Evolutionary conservation across 2,888 invertebrate species (phyloP), one percentile per base, ranked within the genome.

Genomic region (Acleris cristana): DNA sequence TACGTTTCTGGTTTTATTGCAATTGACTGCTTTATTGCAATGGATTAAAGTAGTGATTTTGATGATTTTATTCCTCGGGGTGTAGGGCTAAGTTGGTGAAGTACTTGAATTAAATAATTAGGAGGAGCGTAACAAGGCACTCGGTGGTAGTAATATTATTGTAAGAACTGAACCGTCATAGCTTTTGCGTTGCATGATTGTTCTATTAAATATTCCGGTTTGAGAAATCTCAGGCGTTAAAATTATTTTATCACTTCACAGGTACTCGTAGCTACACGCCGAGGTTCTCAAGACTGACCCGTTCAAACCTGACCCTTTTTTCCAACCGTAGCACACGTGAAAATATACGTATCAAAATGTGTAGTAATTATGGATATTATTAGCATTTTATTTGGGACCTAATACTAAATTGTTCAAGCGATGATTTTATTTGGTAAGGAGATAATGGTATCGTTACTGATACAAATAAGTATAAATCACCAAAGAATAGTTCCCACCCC

Each of bases 21-120:
- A 61, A 66, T 34, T 69, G 67, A 60, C 23, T 40, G 14, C 23
- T 21, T 76, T 74, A 70, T 62, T 1, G 16, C 5, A 48, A 44
- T 14, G 16, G 1, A 10, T 64, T 75, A 75, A 30, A 59, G 75
- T 70, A 61, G 16, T 72, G 19, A 63, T 71, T 75, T 2, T 21
- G 19, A 56, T 59, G 62, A 40, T 48, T 53, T 65, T 60, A 65
- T 69, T 67, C 69, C 72, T 70, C 63, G 26, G 45, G 54, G 68
- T 55, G 61, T 48, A 55, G 48, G 51, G 52, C 53, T 48, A 54
- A 49, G 12, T 57, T 63, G 64, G 63, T 23, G 26, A 56, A 48
- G 64, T 73, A 71, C 74, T 77, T 79, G 83, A 80, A 83, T 82
- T 73, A 81, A 85, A 85, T 85, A 85, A 88, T 85, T 84, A 83